Conservation (phyloP, 2,888 invertebrate genomes). For the Pyrrhosoma nymphula region DNA sequence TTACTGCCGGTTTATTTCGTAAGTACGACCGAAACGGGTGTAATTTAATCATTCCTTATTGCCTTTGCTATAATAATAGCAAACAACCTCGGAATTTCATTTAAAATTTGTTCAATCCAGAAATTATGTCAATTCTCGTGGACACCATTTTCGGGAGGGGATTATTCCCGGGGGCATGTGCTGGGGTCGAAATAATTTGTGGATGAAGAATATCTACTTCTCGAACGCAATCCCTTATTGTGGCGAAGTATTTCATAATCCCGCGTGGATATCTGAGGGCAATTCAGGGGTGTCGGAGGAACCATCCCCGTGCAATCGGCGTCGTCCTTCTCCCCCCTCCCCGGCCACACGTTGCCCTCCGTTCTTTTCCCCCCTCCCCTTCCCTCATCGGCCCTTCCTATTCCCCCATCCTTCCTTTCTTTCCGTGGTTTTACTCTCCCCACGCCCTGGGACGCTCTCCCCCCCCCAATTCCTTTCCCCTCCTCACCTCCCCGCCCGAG, state of each 20-base stretch:
- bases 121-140: too few relatives aligned
- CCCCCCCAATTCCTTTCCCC: constrained; percentile 45
- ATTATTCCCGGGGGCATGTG: too few relatives aligned
- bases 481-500: constrained; percentile 30
- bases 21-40: too few relatives aligned
- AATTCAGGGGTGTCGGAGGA: constrained; percentile 31
- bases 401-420: constrained; percentile 20
- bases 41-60: too few relatives aligned
- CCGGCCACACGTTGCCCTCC: constrained; percentile 37
- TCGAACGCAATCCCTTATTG: too few relatives aligned
- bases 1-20: too few relatives aligned
- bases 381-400: not conserved
- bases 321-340: not conserved
- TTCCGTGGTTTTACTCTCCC: constrained; percentile 22
- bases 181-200: too few relatives aligned
- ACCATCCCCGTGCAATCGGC: not conserved
- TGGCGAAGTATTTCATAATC: not conserved
- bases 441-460: not conserved
- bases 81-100: too few relatives aligned
- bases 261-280: not conserved
- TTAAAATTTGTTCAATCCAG: too few relatives aligned
- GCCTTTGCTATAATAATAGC: too few relatives aligned
- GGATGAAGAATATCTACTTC: too few relatives aligned
- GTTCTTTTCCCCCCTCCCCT: constrained; percentile 48
- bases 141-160: too few relatives aligned